Evolutionary conservation across 2,113 vertebrate species (phyloP).

Genomic region (Pelecanoides urinatrix): DNA sequence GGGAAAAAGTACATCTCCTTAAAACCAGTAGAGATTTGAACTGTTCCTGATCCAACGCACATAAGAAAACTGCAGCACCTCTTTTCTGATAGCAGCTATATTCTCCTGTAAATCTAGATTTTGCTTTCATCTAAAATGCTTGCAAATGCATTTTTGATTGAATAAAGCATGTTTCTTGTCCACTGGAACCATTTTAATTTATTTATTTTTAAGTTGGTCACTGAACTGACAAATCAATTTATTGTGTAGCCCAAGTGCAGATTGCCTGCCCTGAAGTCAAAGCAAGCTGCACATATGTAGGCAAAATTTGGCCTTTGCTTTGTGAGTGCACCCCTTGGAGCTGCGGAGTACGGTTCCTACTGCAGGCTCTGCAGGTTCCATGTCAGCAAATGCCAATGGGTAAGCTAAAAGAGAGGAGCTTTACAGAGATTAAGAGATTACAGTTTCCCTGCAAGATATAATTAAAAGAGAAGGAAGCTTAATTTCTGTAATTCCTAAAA

Average conservation of each 20-base stretch:
- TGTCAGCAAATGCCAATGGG: constrained; percentile 24
- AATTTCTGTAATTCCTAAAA: constrained; percentile 62
- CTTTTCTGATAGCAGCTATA: not conserved
- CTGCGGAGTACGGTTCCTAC: not conserved
- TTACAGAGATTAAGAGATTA: constrained; percentile 67
- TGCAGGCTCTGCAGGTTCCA: constrained; percentile 28
- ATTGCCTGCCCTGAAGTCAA: not conserved
- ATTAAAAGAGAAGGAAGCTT: constrained; percentile 65
- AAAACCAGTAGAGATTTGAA: not conserved
- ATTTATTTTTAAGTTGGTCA: constrained; percentile 14
- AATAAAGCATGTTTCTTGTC: not conserved
- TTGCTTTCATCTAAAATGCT: not conserved
- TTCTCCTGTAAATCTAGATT: not conserved
- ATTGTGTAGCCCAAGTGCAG: not conserved
- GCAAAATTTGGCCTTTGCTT: constrained; percentile 15
- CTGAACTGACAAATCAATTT: constrained; percentile 33
- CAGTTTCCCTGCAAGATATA: constrained; percentile 40
- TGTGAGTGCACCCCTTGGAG: not conserved
- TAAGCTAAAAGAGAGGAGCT: constrained; percentile 35
- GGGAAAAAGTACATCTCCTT: not conserved
- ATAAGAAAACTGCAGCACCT: not conserved
- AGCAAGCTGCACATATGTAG: not conserved
- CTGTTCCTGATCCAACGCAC: not conserved
- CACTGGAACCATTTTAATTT: not conserved
- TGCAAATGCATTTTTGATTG: not conserved